phyloP scores from a whole-genome alignment of 2,113 vertebrate genomes.

The Marcusenius ussheri region DNA sequence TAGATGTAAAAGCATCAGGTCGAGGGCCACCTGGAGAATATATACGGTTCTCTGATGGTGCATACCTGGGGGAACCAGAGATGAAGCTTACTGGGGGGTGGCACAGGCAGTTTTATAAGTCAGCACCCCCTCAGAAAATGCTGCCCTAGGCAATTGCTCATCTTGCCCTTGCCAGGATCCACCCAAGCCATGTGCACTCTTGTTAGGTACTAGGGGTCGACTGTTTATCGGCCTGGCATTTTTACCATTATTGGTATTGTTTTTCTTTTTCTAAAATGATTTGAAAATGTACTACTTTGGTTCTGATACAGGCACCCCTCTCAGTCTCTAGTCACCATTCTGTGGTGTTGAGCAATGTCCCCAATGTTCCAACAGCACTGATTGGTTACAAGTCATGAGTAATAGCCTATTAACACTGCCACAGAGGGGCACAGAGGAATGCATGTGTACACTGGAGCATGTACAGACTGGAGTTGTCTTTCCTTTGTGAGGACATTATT shows the following conservation, averaged over 20 bases:
- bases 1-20: no score
- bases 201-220: no score
- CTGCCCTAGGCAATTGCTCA: no score
- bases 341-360: background rate
- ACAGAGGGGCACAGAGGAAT: background rate
- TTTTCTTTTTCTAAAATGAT: background rate
- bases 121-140: no score
- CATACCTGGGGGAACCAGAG: rapidly evolving
- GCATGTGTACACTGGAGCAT: background rate
- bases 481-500: no score
- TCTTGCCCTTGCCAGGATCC: no score
- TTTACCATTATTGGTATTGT: background rate
- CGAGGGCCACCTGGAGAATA: no score
- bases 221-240: background rate
- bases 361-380: background rate
- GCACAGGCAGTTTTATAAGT: no score
- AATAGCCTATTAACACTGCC: background rate
- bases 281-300: background rate
- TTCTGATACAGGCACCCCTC: background rate
- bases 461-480: no score
- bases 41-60: no score
- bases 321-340: background rate
- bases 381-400: background rate
- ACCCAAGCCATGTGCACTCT: no score
- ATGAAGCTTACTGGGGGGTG: no score